phyloP scores from a whole-genome alignment of 35 echinoderm and acorn worm genomes.

The Lytechinus variegatus region DNA sequence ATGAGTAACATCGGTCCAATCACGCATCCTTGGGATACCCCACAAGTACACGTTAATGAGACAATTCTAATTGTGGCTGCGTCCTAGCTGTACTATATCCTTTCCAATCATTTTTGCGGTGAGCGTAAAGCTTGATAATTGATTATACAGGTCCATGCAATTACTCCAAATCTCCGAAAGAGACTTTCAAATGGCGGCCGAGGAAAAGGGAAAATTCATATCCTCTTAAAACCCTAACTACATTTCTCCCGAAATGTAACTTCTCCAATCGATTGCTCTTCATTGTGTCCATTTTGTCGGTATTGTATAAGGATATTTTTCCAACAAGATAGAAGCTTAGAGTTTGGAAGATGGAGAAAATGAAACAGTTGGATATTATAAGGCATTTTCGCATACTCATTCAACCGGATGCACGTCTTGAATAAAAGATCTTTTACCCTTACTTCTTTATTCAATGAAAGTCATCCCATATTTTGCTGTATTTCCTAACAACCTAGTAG shows the following conservation, averaged over 20 bases:
- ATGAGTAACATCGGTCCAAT: neutral
- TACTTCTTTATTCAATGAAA: too few species aligned
- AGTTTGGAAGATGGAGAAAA: too few species aligned
- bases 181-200: neutral
- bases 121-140: neutral
- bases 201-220: neutral
- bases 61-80: neutral
- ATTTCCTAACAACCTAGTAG: too few species aligned
- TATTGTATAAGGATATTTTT: too few species aligned
- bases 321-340: too few species aligned
- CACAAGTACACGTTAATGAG: neutral
- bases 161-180: neutral
- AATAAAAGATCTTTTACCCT: too few species aligned
- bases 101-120: neutral
- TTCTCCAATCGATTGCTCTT: neutral
- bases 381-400: too few species aligned
- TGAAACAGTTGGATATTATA: too few species aligned
- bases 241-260: neutral
- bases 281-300: neutral
- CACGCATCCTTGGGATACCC: neutral
- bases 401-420: too few species aligned
- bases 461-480: too few species aligned
- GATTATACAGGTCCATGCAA: neutral
- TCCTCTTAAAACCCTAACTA: neutral
- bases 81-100: neutral